Percentiles rank a stretch among this genome's conserved stretches.
Conservation (phyloP, 2,113 vertebrate genomes). For the Fulica atra region DNA sequence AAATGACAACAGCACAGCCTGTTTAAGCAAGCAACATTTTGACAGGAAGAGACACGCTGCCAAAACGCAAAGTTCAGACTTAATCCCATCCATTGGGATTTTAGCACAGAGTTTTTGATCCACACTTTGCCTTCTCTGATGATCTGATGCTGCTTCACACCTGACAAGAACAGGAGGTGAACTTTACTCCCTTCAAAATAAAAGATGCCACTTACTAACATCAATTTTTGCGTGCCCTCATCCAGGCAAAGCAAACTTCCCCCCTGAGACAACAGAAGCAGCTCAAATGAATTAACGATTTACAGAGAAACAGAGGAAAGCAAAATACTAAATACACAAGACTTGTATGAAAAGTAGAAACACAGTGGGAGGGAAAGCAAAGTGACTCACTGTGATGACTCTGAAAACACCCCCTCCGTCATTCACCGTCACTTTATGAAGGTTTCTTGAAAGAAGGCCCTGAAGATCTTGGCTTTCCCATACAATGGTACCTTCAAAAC, state of each 20-base stretch:
- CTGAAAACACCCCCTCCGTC: constrained; percentile 92
- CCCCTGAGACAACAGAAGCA: background rate
- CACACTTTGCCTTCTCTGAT: background rate
- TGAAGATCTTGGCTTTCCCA: constrained; percentile 91
- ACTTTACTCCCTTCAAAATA: background rate
- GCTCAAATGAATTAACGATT: background rate
- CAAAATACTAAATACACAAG: background rate
- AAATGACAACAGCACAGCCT: background rate
- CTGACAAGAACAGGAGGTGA: background rate
- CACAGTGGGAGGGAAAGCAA: background rate
- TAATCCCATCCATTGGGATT: background rate
- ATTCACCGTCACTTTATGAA: constrained; percentile 82
- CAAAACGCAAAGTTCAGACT: background rate
- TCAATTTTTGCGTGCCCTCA: background rate
- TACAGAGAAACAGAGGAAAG: background rate
- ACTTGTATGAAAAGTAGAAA: background rate
- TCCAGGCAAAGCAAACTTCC: background rate
- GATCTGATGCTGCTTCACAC: background rate
- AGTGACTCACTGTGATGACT: constrained; percentile 81
- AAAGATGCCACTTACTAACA: background rate
- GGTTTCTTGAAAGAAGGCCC: constrained; percentile 83
- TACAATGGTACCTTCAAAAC: constrained; percentile 95
- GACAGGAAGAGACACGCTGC: background rate
- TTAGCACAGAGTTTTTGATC: background rate
- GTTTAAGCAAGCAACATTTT: background rate